Conservation (phyloP, 2,888 invertebrate species). For the Ormyrus labotus region DNA sequence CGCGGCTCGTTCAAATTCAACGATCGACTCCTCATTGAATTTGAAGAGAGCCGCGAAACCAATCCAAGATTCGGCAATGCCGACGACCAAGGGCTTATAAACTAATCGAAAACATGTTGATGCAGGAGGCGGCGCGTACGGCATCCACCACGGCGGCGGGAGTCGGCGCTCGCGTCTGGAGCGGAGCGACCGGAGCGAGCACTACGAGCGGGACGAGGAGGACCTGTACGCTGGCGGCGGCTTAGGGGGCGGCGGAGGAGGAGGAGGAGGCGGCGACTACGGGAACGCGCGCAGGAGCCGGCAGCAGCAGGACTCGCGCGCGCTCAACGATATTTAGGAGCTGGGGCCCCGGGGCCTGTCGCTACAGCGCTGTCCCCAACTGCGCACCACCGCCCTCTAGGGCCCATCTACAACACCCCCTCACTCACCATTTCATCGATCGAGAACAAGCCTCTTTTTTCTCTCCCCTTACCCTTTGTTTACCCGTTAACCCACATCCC, state of each 20-base stretch:
- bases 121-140: conserved; percentile 63
- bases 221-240: conserved; percentile 26
- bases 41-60: too few species aligned
- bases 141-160: conserved; percentile 67
- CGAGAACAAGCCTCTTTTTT: not conserved
- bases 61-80: not conserved
- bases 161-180: conserved; percentile 72
- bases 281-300: conserved; percentile 77
- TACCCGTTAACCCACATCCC: not conserved
- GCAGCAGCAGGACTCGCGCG: conserved; percentile 75
- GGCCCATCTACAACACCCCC: conserved; percentile 1
- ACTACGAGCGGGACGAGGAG: conserved; percentile 53
- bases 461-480: not conserved
- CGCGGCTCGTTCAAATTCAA: not conserved
- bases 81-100: not conserved
- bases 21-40: not conserved
- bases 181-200: conserved; percentile 72
- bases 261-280: conserved; percentile 58
- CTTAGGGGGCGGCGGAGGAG: conserved; percentile 9
- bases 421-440: not conserved
- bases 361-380: conserved; percentile 74
- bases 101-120: conserved; percentile 46
- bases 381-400: conserved; percentile 74
- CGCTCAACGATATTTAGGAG: conserved; percentile 86
- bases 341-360: conserved; percentile 76